Base-by-base conservation (phyloP, 2,797 vertebrate species). In the Florisuga fusca region DNA sequence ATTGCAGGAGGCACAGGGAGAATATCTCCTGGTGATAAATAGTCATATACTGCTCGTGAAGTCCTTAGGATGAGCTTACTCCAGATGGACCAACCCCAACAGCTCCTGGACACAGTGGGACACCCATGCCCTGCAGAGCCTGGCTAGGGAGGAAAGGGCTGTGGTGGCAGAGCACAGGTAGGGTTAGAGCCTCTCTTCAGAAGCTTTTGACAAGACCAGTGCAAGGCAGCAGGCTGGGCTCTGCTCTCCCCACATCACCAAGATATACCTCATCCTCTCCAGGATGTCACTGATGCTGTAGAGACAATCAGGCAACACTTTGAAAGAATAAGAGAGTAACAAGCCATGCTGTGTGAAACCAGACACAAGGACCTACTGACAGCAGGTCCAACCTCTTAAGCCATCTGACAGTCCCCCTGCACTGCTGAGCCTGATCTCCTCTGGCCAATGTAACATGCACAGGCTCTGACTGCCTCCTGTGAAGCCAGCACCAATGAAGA, bases 241-340 rank as follows among this genome's bases (percentile, higher is more conserved):
- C 64, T 12, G 14, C 34, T 18, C 34, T 51, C 34, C 59, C 8
- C 67, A 14, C 15, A 9, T 6, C 9, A 21, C 43, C 55, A 13
- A 0, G 21, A 58, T 10, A 15, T 3, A 0, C 7, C 36, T 43
- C 75, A 12, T 5, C 67, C 33, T 46, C 57, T 59, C 20, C 67
- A 6, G 41, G 11, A 23, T 6, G 67, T 5, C 59, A 8, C 13
- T 6, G 5, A 4, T 31, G 23, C 55, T 27, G 5, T 7, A n/a
- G 6, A 57, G 34, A 7, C 3, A 1, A 14, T 0, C 1, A 1
- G 10, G 6, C 5, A 59, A n/a, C 87, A 15, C 59, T 38, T 7
- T 58, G n/a, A n/a, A 45, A 13, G 26, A 25, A 1, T 1, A 15
- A 36, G 14, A 41, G 18, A 4, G 7, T 19, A 18, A 18, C 1